Percentiles rank a stretch among this genome's conserved stretches.
Conservation (phyloP, 2,888 invertebrate genomes). For the Eueremaeus valkanovi region DNA sequence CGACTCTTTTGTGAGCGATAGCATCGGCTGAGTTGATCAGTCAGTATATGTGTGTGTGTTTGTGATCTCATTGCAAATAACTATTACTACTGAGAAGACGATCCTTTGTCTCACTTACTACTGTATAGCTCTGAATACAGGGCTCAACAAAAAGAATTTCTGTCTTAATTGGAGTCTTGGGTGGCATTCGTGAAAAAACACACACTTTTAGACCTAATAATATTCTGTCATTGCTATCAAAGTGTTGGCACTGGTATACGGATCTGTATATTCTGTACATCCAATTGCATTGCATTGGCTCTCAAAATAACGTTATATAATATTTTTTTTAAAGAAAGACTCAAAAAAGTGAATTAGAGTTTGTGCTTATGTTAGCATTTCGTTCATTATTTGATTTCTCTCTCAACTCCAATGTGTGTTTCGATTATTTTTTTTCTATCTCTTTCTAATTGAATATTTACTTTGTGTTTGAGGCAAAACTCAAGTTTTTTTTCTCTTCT, state of each 20-base stretch:
- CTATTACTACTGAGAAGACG: neutral
- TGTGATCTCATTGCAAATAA: neutral
- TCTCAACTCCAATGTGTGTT: neutral
- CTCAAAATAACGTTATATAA: neutral
- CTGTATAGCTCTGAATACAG: neutral
- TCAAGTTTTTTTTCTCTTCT: too few relatives aligned
- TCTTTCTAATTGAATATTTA: too few relatives aligned
- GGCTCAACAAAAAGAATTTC: neutral
- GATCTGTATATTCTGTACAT: neutral
- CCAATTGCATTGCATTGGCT: neutral
- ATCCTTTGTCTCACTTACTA: too few relatives aligned
- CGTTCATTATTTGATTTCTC: neutral
- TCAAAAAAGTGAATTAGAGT: neutral
- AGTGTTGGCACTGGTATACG: neutral
- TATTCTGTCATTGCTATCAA: neutral
- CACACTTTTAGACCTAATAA: neutral
- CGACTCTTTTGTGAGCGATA: neutral
- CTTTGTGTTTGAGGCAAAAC: too few relatives aligned
- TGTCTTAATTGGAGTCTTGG: neutral
- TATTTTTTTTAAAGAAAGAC: neutral
- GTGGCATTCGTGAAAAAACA: neutral
- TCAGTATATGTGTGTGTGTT: neutral
- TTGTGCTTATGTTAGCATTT: neutral
- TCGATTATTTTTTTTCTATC: neutral
- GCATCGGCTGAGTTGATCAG: neutral